Evolutionary conservation across 2,113 vertebrate species (phyloP).

Genomic region (Crotalus horridus): DNA sequence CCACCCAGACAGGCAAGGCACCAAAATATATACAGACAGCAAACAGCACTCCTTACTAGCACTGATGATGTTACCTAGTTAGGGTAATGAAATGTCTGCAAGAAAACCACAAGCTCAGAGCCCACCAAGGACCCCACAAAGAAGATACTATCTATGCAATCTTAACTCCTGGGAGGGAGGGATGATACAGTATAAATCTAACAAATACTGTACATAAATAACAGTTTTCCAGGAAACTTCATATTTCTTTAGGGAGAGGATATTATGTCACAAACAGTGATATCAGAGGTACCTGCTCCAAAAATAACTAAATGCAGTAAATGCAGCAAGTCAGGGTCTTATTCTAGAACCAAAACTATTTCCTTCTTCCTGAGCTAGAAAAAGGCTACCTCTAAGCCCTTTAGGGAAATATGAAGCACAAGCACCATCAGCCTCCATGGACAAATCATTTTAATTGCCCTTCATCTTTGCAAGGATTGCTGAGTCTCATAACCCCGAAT

Average conservation of each 20-base stretch:
- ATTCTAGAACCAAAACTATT: neutral
- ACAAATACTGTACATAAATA: neutral
- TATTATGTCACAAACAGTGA: neutral
- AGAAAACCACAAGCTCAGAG: too few relatives aligned
- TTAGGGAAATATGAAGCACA: neutral
- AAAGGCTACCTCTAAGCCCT: neutral
- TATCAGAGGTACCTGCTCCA: neutral
- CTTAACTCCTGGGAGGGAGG: neutral
- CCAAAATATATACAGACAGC: too few relatives aligned
- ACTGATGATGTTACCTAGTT: too few relatives aligned
- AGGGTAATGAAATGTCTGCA: too few relatives aligned
- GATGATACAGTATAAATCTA: neutral
- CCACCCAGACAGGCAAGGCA: too few relatives aligned
- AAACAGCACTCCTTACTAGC: too few relatives aligned
- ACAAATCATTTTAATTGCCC: neutral
- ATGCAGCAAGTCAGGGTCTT: neutral
- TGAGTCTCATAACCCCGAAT: neutral
- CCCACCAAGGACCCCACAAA: neutral
- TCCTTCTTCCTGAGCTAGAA: neutral
- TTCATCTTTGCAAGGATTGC: neutral
- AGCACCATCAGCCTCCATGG: neutral
- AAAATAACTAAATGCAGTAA: neutral
- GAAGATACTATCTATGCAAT: neutral
- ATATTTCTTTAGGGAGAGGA: neutral
- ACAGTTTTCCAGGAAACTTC: neutral